A percentile compares a stretch with the other conserved stretches of the same genome.
Evolutionary conservation across 2,888 invertebrate species (phyloP).

Genomic region (Cecidostiba fungosa): DNA sequence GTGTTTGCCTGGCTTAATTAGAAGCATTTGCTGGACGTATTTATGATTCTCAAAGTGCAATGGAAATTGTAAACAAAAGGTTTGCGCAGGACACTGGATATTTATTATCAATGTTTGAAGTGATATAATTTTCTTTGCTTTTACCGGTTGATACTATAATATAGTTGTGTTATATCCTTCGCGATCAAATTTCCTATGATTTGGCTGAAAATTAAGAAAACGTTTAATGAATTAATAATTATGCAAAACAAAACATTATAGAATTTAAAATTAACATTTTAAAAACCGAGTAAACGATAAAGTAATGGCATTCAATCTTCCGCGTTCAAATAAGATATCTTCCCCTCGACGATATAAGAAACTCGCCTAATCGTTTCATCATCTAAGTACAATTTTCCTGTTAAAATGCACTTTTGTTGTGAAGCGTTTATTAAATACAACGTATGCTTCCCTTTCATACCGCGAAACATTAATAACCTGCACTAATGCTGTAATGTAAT

Average conservation of each 20-base stretch:
- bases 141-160: not conserved
- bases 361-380: not conserved
- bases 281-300: slow-evolving; percentile 2
- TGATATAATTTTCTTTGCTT: slow-evolving; percentile 35
- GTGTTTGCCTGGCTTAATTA: not conserved
- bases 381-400: not conserved
- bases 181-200: slow-evolving; percentile 25
- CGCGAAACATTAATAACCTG: not conserved
- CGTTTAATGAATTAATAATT: not conserved
- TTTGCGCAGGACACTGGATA: not conserved
- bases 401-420: not conserved
- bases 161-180: slow-evolving; percentile 36
- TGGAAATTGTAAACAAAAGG: not conserved
- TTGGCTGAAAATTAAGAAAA: slow-evolving; percentile 4
- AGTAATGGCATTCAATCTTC: slow-evolving; percentile 12
- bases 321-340: not conserved
- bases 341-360: not conserved
- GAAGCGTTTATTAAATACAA: not conserved
- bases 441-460: not conserved
- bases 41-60: not conserved
- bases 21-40: not conserved
- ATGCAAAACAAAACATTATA: not conserved
- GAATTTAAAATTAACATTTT: not conserved
- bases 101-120: not conserved
- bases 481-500: not conserved